Evolutionary conservation across 2,888 invertebrate species (phyloP).

Genomic region (Heliconius hortense): DNA sequence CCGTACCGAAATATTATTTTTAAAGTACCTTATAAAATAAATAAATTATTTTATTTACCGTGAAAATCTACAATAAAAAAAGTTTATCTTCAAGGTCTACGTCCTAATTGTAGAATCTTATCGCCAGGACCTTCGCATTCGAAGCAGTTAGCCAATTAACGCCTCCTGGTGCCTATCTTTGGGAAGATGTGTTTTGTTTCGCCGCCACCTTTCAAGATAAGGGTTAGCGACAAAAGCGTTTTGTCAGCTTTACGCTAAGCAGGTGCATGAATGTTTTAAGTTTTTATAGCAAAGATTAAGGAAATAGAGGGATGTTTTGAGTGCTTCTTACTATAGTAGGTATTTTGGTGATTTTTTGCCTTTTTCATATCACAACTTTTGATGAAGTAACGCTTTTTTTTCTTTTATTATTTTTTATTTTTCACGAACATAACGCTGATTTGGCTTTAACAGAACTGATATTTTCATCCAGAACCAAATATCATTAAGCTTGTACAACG

Average conservation of each 20-base stretch:
- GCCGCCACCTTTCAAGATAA: slow-evolving; percentile 59
- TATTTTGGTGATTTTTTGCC: neutral
- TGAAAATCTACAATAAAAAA: neutral
- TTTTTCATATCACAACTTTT: neutral
- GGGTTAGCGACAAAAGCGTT: slow-evolving; percentile 52
- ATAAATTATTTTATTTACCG: neutral
- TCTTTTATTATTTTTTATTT: neutral
- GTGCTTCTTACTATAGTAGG: neutral
- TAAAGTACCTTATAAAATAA: neutral
- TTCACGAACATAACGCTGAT: neutral
- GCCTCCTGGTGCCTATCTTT: slow-evolving; percentile 54
- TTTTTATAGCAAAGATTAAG: slow-evolving; percentile 47
- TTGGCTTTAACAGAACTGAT: no score
- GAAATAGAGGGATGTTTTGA: neutral
- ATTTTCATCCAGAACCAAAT: no score
- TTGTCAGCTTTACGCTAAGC: slow-evolving; percentile 61
- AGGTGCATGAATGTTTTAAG: slow-evolving; percentile 54
- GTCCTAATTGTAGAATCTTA: slow-evolving; percentile 52
- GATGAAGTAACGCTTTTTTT: neutral
- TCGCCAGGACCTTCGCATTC: slow-evolving; percentile 49
- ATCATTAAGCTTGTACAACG: no score
- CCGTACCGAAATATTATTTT: neutral
- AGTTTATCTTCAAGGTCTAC: slow-evolving; percentile 25
- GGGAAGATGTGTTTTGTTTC: slow-evolving; percentile 63
- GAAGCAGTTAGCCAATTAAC: slow-evolving; percentile 61